phyloP scores from a whole-genome alignment of 1,140 invertebrate genomes.

The Atopsyche davidsoni region DNA sequence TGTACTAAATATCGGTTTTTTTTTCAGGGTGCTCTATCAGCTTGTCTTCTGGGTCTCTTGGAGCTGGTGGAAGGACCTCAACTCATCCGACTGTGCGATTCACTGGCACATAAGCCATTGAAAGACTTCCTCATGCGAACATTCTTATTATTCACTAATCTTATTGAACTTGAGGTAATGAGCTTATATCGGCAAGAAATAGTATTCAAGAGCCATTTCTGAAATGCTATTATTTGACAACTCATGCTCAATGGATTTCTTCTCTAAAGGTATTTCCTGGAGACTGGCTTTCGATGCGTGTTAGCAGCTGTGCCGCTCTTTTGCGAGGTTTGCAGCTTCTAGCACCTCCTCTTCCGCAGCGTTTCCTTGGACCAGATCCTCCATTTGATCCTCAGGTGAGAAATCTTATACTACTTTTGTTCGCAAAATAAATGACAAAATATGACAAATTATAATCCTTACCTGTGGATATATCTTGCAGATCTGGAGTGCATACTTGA shows the following conservation, averaged over 20 bases:
- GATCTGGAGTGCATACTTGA: slow-evolving; percentile 88
- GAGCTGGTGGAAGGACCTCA: slow-evolving; percentile 83
- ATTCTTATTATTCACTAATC: slow-evolving; percentile 79
- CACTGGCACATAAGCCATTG: slow-evolving; percentile 66
- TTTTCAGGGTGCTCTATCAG: slow-evolving; percentile 72
- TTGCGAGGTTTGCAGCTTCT: slow-evolving; percentile 80
- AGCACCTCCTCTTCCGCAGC: slow-evolving; percentile 76
- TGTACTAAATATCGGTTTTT: no score
- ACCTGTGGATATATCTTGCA: slow-evolving; percentile 43
- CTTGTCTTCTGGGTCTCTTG: slow-evolving; percentile 76
- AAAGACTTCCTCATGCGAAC: slow-evolving; percentile 88
- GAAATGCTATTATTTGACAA: not conserved
- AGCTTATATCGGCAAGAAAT: no score
- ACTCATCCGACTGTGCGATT: slow-evolving; percentile 82
- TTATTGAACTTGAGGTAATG: slow-evolving; percentile 68
- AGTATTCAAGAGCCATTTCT: not conserved
- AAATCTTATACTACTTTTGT: slow-evolving; percentile 5
- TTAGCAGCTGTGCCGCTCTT: slow-evolving; percentile 85
- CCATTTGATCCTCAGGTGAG: slow-evolving; percentile 58
- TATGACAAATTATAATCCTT: not conserved
- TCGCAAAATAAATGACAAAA: slow-evolving; percentile 1
- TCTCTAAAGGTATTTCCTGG: slow-evolving; percentile 65
- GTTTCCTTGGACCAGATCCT: slow-evolving; percentile 66
- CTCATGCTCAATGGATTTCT: no score
- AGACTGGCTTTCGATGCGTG: slow-evolving; percentile 91